Conservation (phyloP, 2,797 vertebrate species). For the Alcedo quadribrachys region DNA sequence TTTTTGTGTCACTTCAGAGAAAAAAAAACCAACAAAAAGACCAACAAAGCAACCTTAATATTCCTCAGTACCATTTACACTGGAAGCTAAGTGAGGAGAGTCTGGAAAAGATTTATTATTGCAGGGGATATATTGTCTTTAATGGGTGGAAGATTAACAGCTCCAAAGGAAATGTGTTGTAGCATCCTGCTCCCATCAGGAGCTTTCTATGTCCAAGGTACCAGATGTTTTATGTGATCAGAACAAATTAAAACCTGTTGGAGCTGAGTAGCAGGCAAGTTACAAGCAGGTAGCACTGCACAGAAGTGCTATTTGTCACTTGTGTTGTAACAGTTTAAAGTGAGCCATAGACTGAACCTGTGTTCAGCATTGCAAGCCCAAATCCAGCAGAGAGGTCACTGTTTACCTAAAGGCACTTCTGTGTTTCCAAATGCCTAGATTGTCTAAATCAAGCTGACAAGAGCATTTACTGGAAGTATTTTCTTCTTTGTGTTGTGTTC, state of each 20-base stretch:
- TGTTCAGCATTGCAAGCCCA: neutral
- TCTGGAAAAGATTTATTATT: neutral
- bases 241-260: neutral
- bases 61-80: neutral
- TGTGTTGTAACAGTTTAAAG: neutral
- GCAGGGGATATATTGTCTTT: neutral
- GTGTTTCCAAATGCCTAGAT: neutral
- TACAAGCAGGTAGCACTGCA: neutral
- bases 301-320: neutral
- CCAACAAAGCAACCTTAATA: neutral
- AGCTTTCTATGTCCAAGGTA: neutral
- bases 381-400: neutral
- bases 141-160: neutral
- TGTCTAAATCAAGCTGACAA: neutral
- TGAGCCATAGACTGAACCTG: neutral
- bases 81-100: neutral
- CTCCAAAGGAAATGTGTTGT: neutral
- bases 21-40: rapidly evolving
- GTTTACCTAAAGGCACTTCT: neutral
- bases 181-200: neutral
- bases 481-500: neutral
- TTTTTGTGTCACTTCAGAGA: neutral
- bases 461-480: neutral
- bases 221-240: neutral
- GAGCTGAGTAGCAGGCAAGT: neutral